A percentile compares a stretch with the other conserved stretches of the same genome.
phyloP scores from a whole-genome alignment of 2,113 vertebrate species.

The Rhagologus leucostigma region DNA sequence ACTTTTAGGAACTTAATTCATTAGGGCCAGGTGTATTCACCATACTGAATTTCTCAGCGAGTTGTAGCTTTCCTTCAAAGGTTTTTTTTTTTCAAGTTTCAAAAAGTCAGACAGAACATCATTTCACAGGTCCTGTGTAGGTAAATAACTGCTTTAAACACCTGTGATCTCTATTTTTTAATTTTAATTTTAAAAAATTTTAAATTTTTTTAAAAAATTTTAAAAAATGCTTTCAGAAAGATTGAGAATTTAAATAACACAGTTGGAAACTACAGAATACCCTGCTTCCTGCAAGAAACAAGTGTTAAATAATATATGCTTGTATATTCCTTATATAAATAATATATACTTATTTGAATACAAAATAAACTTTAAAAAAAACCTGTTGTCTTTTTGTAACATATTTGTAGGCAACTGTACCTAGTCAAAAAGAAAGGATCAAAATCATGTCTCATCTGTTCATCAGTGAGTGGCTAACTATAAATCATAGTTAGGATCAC shows the following conservation, averaged over 20 bases:
- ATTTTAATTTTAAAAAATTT: too few relatives aligned
- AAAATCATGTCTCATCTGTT: neutral
- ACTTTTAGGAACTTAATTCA: neutral
- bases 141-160: neutral
- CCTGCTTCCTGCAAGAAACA: neutral
- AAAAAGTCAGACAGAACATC: neutral
- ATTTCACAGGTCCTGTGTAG: neutral
- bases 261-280: neutral
- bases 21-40: neutral
- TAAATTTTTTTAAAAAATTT: too few relatives aligned
- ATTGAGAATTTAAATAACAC: neutral
- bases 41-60: neutral
- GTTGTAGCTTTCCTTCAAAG: neutral
- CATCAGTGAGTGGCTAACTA: neutral
- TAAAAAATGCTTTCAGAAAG: neutral
- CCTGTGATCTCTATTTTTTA: too few relatives aligned
- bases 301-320: neutral
- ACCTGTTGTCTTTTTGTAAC: neutral
- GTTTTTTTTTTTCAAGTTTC: neutral
- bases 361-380: neutral
- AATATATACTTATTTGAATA: neutral
- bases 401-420: neutral
- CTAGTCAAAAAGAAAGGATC: neutral
- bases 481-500: neutral
- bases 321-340: neutral